A percentile compares a stretch with the other conserved stretches of the same genome.
These are phyloP conservation scores for Edolisoma coerulescens DNA, from an alignment of 2,113 vertebrate species.

Conservation along the genomic window DNA sequence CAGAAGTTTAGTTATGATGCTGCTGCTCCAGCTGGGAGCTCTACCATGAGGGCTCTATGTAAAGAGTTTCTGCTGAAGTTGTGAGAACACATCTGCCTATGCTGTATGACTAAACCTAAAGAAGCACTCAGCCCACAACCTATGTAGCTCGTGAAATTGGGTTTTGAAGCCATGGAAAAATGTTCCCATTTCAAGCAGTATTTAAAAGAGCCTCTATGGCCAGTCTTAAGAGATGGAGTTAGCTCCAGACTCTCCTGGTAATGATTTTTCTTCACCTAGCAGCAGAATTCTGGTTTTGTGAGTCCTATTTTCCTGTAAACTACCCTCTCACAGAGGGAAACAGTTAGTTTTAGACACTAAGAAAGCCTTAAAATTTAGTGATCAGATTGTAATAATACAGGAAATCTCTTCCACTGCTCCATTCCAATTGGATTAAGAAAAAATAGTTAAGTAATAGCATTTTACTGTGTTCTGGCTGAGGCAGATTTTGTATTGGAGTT, in stretches of 20 bases:
- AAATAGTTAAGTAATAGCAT: neutral
- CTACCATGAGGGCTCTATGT: neutral
- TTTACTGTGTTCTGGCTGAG: neutral
- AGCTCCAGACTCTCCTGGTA: neutral
- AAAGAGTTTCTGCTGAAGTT: neutral
- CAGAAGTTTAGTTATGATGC: neutral
- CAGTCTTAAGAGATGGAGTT: neutral
- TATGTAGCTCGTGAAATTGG: neutral
- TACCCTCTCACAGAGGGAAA: neutral
- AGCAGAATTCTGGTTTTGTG: neutral
- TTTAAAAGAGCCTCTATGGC: neutral
- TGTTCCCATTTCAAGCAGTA: neutral
- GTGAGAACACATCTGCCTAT: neutral
- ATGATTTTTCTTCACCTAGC: neutral
- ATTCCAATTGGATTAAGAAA: neutral
- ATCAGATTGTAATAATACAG: slow-evolving; percentile 1
- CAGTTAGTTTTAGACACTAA: neutral
- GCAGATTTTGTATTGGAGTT: neutral
- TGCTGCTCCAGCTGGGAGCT: neutral
- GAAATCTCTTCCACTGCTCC: neutral
- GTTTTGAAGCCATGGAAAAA: neutral
- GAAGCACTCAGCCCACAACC: neutral
- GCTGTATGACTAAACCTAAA: neutral
- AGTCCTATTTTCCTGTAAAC: neutral
- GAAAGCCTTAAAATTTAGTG: neutral